These are phyloP conservation scores for Cuculus canorus DNA, from an alignment of 2,797 vertebrate species.

Conservation along the genomic window DNA sequence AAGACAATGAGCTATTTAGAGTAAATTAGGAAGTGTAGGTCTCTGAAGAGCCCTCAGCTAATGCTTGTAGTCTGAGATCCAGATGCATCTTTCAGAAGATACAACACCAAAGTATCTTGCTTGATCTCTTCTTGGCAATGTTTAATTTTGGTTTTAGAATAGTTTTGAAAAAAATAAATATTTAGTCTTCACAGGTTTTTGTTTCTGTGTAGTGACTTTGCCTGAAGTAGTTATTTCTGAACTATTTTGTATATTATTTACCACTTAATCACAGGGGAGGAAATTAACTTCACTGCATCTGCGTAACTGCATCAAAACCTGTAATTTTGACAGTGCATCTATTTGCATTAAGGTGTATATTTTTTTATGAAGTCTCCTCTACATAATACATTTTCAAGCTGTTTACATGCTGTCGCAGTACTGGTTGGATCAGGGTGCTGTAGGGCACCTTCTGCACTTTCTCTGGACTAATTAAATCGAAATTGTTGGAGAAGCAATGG, in stretches of 20 bases:
- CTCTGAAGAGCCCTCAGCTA: background rate
- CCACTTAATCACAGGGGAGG: background rate
- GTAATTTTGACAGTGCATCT: background rate
- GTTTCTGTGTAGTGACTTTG: background rate
- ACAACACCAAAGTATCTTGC: background rate
- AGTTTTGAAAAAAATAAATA: background rate
- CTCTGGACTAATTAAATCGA: background rate
- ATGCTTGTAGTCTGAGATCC: background rate
- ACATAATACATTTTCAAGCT: background rate
- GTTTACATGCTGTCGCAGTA: background rate
- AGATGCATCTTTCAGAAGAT: background rate
- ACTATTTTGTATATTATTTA: background rate
- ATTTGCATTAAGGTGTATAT: background rate
- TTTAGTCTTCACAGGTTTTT: background rate
- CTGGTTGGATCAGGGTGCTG: background rate
- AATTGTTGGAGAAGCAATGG: background rate
- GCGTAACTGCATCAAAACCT: background rate
- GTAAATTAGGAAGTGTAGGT: background rate
- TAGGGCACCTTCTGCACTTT: background rate
- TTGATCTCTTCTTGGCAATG: background rate
- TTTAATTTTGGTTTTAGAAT: background rate
- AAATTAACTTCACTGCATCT: background rate
- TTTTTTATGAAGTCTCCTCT: background rate
- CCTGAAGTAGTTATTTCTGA: background rate
- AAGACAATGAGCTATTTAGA: background rate